Evolutionary conservation across 1,140 invertebrate species (phyloP).

Genomic region (Tetramorium parvispinum): DNA sequence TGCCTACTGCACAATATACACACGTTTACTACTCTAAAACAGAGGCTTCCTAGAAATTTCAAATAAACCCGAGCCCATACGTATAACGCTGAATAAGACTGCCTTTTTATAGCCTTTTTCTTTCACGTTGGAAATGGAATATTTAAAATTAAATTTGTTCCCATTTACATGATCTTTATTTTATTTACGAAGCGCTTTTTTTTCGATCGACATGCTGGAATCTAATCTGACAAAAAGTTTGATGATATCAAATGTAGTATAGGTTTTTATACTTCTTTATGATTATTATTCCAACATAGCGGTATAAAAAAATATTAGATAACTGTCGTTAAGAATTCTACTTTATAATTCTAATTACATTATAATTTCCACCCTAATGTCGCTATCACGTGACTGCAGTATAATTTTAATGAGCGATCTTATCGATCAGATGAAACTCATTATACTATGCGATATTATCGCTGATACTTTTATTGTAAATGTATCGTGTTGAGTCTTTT

Average conservation of each 20-base stretch:
- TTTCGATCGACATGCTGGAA: background rate
- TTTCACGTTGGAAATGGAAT: slow-evolving; percentile 3
- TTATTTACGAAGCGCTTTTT: background rate
- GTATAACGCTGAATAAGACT: background rate
- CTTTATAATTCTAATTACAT: slow-evolving; percentile 4
- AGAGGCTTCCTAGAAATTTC: slow-evolving; percentile 25
- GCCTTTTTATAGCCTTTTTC: slow-evolving; percentile 13
- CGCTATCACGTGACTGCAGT: background rate
- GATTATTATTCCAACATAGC: background rate
- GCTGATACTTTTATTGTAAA: background rate
- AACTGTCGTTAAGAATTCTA: background rate
- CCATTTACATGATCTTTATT: background rate
- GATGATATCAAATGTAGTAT: background rate
- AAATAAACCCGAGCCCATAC: slow-evolving; percentile 15
- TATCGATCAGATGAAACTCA: background rate
- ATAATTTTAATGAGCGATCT: background rate
- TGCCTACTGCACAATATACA: slow-evolving; percentile 14
- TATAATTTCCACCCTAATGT: background rate
- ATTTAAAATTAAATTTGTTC: slow-evolving; percentile 17
- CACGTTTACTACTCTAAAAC: slow-evolving; percentile 4
- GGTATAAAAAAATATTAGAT: background rate
- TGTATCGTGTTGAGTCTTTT: background rate
- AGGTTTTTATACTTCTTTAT: background rate
- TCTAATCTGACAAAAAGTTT: background rate
- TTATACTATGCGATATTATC: background rate